These are phyloP conservation scores for Alces alces DNA, from an alignment of 2,113 vertebrate species.

Conservation along the genomic window DNA sequence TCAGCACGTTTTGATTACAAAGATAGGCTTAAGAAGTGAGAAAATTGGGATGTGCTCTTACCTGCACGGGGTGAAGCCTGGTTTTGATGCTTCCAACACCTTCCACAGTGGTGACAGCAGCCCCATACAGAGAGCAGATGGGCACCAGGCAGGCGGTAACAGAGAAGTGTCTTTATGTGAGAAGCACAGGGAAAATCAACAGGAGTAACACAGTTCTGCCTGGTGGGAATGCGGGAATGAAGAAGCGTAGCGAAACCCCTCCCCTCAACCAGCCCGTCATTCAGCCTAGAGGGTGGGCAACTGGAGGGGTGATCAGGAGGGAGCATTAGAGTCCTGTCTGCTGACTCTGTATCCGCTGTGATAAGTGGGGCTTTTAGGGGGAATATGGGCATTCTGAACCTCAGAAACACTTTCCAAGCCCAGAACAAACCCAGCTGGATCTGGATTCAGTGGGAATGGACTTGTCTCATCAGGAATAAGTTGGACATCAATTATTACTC, in stretches of 20 bases:
- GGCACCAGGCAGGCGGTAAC: conserved; percentile 86
- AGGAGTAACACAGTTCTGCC: background rate
- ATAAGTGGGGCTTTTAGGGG: background rate
- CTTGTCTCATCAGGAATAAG: background rate
- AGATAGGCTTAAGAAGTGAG: background rate
- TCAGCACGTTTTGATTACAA: background rate
- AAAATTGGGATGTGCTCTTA: conserved; percentile 43
- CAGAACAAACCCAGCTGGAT: background rate
- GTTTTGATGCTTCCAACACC: conserved; percentile 85
- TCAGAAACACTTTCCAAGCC: background rate
- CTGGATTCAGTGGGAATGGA: background rate
- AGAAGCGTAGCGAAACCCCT: background rate
- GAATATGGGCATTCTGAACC: background rate
- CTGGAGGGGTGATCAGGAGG: no score
- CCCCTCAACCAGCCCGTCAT: background rate
- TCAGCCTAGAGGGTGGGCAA: background rate
- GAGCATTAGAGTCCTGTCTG: background rate
- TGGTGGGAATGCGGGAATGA: background rate
- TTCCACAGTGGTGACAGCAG: conserved; percentile 89
- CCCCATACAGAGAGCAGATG: conserved; percentile 85
- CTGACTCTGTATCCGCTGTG: background rate
- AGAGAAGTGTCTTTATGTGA: conserved; percentile 81
- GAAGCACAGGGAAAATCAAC: background rate
- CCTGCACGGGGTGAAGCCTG: conserved; percentile 88
- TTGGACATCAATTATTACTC: background rate